Percentiles rank a stretch among this genome's conserved stretches.
Conservation (phyloP, 1,140 invertebrate species). For the Cataglyphis hispanica region DNA sequence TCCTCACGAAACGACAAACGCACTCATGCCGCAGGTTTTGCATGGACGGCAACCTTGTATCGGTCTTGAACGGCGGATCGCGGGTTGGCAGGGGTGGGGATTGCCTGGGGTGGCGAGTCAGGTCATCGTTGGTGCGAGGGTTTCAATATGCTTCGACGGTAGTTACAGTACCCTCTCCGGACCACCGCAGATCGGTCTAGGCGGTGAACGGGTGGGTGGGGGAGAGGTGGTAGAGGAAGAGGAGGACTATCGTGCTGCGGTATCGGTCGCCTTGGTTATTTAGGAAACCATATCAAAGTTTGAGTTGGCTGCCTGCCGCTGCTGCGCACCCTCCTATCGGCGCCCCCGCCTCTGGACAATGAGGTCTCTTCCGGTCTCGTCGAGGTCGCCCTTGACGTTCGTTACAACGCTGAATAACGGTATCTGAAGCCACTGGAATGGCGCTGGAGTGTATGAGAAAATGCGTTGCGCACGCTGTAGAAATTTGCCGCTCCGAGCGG, state of each 20-base stretch:
- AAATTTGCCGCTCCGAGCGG: constrained; percentile 33
- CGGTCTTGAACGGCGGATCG: constrained; percentile 70
- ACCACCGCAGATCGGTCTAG: constrained; percentile 73
- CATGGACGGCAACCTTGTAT: constrained; percentile 73
- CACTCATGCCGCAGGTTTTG: constrained; percentile 79
- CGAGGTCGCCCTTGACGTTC: constrained; percentile 76
- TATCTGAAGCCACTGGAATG: constrained; percentile 67
- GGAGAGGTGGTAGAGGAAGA: constrained; percentile 58
- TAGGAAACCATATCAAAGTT: constrained; percentile 86
- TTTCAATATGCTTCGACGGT: constrained; percentile 84
- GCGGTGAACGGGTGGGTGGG: constrained; percentile 35
- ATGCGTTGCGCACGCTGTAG: constrained; percentile 47
- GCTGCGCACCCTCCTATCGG: constrained; percentile 78
- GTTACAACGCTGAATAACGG: constrained; percentile 75
- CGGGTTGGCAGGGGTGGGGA: constrained; percentile 60
- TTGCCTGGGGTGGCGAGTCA: constrained; percentile 50
- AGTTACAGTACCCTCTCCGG: constrained; percentile 83
- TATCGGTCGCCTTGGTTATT: constrained; percentile 85
- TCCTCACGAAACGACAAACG: constrained; percentile 82
- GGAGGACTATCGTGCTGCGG: constrained; percentile 79
- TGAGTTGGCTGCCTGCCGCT: constrained; percentile 81
- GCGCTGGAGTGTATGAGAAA: constrained; percentile 65
- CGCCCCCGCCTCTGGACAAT: constrained; percentile 79
- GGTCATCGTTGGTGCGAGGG: constrained; percentile 76
- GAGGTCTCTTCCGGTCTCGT: constrained; percentile 75